Evolutionary conservation across 2,113 vertebrate species (phyloP).

Genomic region (Campylomormyrus numenius): DNA sequence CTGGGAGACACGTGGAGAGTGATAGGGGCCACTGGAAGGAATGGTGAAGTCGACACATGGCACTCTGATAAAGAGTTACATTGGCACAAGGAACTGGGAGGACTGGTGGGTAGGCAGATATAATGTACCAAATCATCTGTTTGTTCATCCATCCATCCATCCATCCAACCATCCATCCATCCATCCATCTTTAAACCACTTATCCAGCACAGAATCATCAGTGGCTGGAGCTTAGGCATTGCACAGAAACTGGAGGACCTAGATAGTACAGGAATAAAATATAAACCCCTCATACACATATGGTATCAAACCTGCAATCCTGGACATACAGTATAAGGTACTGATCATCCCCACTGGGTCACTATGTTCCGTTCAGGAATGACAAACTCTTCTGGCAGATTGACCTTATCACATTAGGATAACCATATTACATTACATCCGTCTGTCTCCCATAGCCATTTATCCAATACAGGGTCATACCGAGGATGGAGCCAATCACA

Average conservation of each 20-base stretch:
- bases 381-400: background rate
- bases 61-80: background rate
- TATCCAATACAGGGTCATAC: background rate
- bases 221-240: background rate
- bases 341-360: background rate
- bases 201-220: background rate
- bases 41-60: background rate
- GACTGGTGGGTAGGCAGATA: background rate
- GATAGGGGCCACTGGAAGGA: background rate
- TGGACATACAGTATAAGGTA: background rate
- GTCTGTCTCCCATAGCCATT: background rate
- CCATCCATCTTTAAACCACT: background rate
- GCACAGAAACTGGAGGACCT: background rate
- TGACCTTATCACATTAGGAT: background rate
- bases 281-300: background rate
- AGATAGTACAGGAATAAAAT: background rate
- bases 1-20: background rate
- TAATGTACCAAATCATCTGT: background rate
- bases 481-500: background rate
- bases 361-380: background rate
- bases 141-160: background rate
- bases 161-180: background rate
- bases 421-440: background rate
- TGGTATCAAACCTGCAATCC: background rate
- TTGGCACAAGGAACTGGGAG: background rate